phyloP scores from a whole-genome alignment of 2,797 vertebrate genomes.

The Smutsia temminckii region DNA sequence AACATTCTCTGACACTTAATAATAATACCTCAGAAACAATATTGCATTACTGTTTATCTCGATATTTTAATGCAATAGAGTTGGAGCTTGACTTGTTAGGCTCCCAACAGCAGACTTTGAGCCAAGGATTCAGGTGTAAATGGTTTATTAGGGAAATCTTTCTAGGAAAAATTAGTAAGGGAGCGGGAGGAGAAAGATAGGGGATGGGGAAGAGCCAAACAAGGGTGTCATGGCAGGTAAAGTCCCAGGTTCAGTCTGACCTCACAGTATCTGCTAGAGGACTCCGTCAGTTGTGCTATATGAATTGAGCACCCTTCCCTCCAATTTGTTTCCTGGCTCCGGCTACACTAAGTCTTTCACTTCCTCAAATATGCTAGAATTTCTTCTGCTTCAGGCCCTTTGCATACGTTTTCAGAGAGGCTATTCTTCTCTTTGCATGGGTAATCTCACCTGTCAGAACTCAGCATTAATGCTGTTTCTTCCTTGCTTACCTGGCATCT shows the following conservation, averaged over 20 bases:
- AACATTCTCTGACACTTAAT: constrained; percentile 46
- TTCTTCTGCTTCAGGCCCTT: background rate
- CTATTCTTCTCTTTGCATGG: background rate
- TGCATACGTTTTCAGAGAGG: too few relatives aligned
- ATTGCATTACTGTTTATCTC: background rate
- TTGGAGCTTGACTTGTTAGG: background rate
- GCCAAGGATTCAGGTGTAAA: background rate
- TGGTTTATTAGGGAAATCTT: background rate
- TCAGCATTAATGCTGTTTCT: background rate
- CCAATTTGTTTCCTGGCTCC: background rate
- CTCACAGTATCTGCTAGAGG: background rate
- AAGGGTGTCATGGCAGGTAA: background rate
- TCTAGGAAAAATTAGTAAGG: background rate
- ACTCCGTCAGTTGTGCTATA: too few relatives aligned
- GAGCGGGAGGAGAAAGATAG: background rate
- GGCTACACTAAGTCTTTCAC: background rate
- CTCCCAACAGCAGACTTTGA: background rate
- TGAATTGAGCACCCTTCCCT: background rate
- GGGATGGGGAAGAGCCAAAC: background rate
- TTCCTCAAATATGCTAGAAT: background rate
- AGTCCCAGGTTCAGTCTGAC: background rate
- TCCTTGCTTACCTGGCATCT: background rate
- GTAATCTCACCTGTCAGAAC: background rate
- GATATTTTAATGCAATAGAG: background rate
- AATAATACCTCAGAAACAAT: constrained; percentile 58